phyloP scores from a whole-genome alignment of 2,888 invertebrate species.

The Cylindroiulus punctatus region DNA sequence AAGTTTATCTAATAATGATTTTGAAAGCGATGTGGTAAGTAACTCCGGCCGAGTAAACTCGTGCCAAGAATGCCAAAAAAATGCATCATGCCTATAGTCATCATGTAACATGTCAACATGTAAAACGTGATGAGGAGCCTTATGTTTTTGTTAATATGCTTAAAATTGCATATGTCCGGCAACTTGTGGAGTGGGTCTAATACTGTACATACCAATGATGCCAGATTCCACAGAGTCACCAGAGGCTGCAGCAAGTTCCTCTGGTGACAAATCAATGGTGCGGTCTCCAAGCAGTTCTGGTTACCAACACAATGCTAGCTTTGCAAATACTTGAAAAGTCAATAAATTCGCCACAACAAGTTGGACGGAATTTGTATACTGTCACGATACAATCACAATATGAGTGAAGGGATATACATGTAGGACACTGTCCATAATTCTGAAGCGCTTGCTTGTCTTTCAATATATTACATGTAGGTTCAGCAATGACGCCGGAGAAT shows the following conservation, averaged over 20 bases:
- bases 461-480: conserved; percentile 83
- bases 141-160: no score
- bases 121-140: no score
- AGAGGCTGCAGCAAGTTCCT: conserved; percentile 71
- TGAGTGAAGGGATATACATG: conserved; percentile 42
- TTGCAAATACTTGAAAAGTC: conserved; percentile 87
- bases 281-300: conserved; percentile 57
- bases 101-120: not conserved
- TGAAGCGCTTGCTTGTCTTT: conserved; percentile 86
- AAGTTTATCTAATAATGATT: no score
- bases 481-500: no score
- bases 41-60: not conserved
- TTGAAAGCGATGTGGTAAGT: no score
- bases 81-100: not conserved
- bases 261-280: conserved; percentile 67
- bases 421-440: conserved; percentile 87
- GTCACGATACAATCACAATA: not conserved
- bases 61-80: not conserved
- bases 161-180: no score
- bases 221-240: not conserved
- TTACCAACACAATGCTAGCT: conserved; percentile 68
- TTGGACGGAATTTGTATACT: conserved; percentile 67
- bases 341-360: conserved; percentile 93
- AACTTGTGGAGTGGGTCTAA: no score
- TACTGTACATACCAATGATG: no score